phyloP scores from a whole-genome alignment of 2,113 vertebrate genomes.

The Chaetura pelagica region DNA sequence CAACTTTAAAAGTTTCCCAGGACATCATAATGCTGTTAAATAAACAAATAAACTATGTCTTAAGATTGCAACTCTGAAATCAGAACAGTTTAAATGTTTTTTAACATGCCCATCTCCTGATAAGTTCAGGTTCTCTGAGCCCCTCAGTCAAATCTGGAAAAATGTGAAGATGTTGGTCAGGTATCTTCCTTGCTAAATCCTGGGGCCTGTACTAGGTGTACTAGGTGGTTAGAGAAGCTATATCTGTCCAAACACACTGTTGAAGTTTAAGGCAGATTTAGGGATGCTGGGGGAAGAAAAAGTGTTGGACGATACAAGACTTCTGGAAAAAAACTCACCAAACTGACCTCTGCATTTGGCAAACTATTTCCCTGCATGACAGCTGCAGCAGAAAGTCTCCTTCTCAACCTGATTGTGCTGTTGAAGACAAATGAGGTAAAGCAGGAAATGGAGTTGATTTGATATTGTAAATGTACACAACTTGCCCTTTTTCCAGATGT shows the following conservation, averaged over 20 bases:
- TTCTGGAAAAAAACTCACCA: not conserved
- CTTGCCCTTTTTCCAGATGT: not conserved
- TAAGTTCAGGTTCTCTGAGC: not conserved
- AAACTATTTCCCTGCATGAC: not conserved
- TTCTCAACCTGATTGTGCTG: not conserved
- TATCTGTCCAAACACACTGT: not conserved
- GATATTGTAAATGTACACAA: not conserved
- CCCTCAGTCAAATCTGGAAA: not conserved
- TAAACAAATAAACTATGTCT: constrained; percentile 54
- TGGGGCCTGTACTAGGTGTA: too few relatives aligned
- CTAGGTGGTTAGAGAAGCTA: not conserved
- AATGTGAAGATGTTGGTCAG: not conserved
- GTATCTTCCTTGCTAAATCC: not conserved
- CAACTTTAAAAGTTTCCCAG: constrained; percentile 64
- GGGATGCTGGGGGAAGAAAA: too few relatives aligned
- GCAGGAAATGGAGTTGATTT: not conserved
- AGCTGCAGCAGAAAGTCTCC: not conserved
- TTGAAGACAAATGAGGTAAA: not conserved
- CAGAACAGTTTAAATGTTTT: constrained; percentile 31
- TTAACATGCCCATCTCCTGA: not conserved
- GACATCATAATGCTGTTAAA: constrained; percentile 46
- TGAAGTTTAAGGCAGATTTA: not conserved
- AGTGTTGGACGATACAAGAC: not conserved
- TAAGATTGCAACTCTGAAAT: constrained; percentile 8
- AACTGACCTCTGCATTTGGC: not conserved